Evolutionary conservation across 2,113 vertebrate species (phyloP).

Genomic region (Sphaerodactylus townsendi): DNA sequence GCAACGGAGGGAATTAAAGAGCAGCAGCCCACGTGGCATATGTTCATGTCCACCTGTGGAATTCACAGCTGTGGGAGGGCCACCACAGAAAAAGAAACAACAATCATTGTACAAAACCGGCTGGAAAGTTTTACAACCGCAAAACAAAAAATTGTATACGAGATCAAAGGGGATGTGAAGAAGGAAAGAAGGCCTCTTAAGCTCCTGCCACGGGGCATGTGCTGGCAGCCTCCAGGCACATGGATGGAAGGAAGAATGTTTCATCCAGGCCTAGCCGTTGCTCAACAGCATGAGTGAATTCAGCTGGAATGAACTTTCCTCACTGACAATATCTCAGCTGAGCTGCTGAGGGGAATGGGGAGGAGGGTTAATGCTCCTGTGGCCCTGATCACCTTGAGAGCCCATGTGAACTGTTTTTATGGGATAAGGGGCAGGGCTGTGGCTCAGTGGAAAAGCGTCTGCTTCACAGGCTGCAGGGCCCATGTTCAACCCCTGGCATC

Average conservation of each 20-base stretch:
- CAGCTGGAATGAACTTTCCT: conserved; percentile 39
- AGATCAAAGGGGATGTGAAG: conserved; percentile 31
- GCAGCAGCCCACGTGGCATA: neutral
- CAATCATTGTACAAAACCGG: neutral
- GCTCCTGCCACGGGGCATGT: conserved; percentile 42
- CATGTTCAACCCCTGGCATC: too few species aligned
- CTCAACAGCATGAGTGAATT: conserved; percentile 32
- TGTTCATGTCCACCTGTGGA: neutral
- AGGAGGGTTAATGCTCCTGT: too few species aligned
- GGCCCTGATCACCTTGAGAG: too few species aligned
- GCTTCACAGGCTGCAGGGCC: too few species aligned
- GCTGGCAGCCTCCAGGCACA: conserved; percentile 40
- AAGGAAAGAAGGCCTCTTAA: conserved; percentile 22
- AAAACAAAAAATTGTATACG: conserved; percentile 39
- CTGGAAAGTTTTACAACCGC: conserved; percentile 50
- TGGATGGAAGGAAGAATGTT: conserved; percentile 35
- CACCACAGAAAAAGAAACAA: conserved; percentile 22
- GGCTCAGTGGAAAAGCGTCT: too few species aligned
- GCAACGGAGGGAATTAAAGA: neutral
- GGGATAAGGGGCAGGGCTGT: too few species aligned
- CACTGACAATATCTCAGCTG: neutral
- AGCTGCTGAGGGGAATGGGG: too few species aligned
- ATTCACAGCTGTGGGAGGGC: conserved; percentile 39
- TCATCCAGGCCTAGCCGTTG: conserved; percentile 30
- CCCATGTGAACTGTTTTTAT: too few species aligned